Evolutionary conservation across 2,113 vertebrate genomes (phyloP), one percentile per base, ranked within the genome.

Genomic region (Ageneiosus marmoratus): DNA sequence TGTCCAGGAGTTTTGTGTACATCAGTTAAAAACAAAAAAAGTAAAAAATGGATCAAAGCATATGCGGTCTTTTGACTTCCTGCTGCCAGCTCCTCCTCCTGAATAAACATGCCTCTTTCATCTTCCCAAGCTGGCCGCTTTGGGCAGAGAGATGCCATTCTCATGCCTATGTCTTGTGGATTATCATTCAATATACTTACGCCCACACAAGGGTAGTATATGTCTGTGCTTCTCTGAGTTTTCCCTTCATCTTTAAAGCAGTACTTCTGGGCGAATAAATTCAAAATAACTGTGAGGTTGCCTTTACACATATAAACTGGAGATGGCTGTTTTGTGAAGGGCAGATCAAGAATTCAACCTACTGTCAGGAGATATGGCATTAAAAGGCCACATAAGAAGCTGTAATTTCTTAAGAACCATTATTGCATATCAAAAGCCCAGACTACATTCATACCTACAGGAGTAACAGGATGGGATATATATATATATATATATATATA

Each of bases 31-130:
- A 67, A 37, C 51, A 80, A 75, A 72, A 85, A 81, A 70, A 84
- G 62, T 75, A 18, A 82, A 82, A 76, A 80, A 62, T 77, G 79
- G 84, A 87, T 89, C 88, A 89, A 86, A 87, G 88, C 65, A 18
- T 69, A 77, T 70, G 80, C 72, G 55, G 55, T 86, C 73, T 84
- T 37, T 75, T 79, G 81, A 81, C 80, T 84, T 75, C 65, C 79
- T 58, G 84, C 82, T 79, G 81, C 77, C 50, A 72, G 84, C 84
- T 83, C 60, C 88, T 67, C 79, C 79, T 86, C 82, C 82, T 89
- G 84, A 89, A 85, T 84, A 86, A 86, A 86, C 77, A 86, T 18
- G 46, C 50, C 9, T 51, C 86, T 89, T 89, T 89, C 86, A 89
- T 89, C 86, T 89, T 84, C 82, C 86, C 37, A 75, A 84, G 81